Base-by-base conservation (phyloP, 1,140 invertebrate genomes). In the Luehdorfia chinensis region DNA sequence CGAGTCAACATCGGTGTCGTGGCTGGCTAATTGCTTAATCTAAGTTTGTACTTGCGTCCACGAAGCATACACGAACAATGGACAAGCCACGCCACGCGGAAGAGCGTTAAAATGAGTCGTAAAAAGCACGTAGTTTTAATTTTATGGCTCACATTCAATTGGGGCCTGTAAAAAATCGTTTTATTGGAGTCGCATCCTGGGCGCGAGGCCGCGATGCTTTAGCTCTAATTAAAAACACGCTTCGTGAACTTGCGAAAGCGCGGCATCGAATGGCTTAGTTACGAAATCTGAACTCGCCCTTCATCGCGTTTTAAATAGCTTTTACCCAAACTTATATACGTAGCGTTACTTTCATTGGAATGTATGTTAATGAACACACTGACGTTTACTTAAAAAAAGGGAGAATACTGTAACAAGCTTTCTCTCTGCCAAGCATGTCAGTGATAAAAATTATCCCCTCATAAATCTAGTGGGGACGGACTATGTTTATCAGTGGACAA, bases 111-210 rank as follows among this genome's bases (percentile, higher is more conserved):
- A 74, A 76, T 62, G 41, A 56, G 58, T 81, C 81, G 70, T 83
- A 81, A 84, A 85, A 83, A 81, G 59, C 64, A 66, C 76, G 58
- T 76, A 78, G 72, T 85, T 78, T 79, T 63, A 79, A 83, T 83
- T 85, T 85, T 84, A 85, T 80, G 69, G 68, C 70, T 48, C 55
- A 52, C 66, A 64, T 81, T 70, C 81, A 81, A 85, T 84, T 85
- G 81, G 66, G 66, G 73, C 59, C 64, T 75, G 79, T 85, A 84
- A 85, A 85, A n/a, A 83, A 72, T 64, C 58, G 61, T 79, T 85
- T 83, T 85, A 83, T 81, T 83, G 71, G 66, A 69, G 69, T 61
- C 59, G 69, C 79, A 80, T 84, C 79, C 81, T 79, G 75, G 66
- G 66, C 21, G 28, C 76, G 75, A 83, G 80, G 80, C 55, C 75